Base-by-base conservation (phyloP, 2,888 invertebrate genomes). In the Molorchus minor region DNA sequence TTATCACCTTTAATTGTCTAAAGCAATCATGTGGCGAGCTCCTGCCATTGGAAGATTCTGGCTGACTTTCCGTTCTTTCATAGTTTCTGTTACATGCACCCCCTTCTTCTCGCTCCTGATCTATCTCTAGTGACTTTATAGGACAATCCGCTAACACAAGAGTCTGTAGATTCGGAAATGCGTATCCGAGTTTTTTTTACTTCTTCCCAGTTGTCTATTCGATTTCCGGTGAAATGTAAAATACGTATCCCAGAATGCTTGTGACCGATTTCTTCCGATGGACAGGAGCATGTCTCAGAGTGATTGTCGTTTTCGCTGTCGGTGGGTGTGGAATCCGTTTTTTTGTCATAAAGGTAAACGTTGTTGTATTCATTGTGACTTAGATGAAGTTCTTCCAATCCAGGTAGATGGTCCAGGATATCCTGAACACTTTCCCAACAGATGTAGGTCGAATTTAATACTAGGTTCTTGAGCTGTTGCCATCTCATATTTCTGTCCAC, bases 381-480 rank as follows among this genome's bases (percentile, higher is more conserved):
- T 72, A 97, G 82, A 81, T 97, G 96, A 65, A 98, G 83, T 81
- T 97, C 97, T 83, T 94, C 92, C 38, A 97, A 84, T 76, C 88
- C 88, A 56, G 90, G 91, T 63, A 93, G 83, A 74, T 89, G 86
- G 73, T 88, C 87, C 52, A 96, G 84, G 62, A 96, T 82, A 43
- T 87, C 85, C 71, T 89, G 88, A 36, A 96, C 87, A 70, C 90
- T 91, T 33, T 87, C 85, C 96, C 96, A 96, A 61, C 92, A 88
- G 19, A 95, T 87, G 67, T 89, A 86, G 0, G 96, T 96, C 44
- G 92, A 93, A 80, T 96, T 96, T 13, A 96, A 83, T 44, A 96
- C 92, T 59, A 96, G 85, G 77, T 90, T 90, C 65, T 87, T 88
- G 25, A 92, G 83, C 71, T 86, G 86, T 74, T 85, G 84, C 86